phyloP scores from a whole-genome alignment of 2,888 invertebrate species.

The Diogma glabrata region DNA sequence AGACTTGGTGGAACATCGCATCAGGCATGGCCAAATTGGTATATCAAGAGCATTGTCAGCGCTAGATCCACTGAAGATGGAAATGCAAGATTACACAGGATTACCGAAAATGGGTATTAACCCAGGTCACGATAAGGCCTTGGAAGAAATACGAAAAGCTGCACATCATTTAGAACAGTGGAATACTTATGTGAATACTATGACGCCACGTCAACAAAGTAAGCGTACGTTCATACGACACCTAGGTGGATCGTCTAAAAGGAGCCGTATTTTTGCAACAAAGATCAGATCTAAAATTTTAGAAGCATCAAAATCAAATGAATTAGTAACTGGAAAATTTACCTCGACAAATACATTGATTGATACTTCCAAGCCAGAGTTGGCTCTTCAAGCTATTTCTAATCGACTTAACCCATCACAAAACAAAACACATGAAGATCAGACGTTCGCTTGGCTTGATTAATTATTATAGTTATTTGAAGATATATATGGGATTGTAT shows the following conservation, averaged over 20 bases:
- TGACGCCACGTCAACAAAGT: neutral
- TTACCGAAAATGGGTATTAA: slow-evolving; percentile 47
- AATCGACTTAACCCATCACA: too few relatives aligned
- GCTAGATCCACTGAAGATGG: slow-evolving; percentile 49
- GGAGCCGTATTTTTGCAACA: neutral
- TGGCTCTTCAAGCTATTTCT: too few relatives aligned
- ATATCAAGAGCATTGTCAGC: slow-evolving; percentile 65
- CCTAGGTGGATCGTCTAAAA: too few relatives aligned
- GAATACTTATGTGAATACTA: slow-evolving; percentile 29
- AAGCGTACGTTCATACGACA: neutral
- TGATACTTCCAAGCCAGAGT: too few relatives aligned
- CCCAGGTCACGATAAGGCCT: slow-evolving; percentile 41
- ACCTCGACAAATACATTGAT: too few relatives aligned
- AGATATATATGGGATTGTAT: too few relatives aligned
- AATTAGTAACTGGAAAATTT: too few relatives aligned
- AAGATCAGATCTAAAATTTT: neutral
- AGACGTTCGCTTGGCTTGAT: too few relatives aligned
- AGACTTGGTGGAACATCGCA: slow-evolving; percentile 76
- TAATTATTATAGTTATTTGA: too few relatives aligned
- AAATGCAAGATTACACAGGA: slow-evolving; percentile 29
- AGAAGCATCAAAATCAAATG: neutral
- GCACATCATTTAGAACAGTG: slow-evolving; percentile 32
- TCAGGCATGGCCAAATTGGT: slow-evolving; percentile 54
- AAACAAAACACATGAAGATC: too few relatives aligned
- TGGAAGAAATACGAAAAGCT: slow-evolving; percentile 30